These are phyloP conservation scores for Rhorus exstirpatorius DNA, from an alignment of 2,888 invertebrate species.

Conservation along the genomic window DNA sequence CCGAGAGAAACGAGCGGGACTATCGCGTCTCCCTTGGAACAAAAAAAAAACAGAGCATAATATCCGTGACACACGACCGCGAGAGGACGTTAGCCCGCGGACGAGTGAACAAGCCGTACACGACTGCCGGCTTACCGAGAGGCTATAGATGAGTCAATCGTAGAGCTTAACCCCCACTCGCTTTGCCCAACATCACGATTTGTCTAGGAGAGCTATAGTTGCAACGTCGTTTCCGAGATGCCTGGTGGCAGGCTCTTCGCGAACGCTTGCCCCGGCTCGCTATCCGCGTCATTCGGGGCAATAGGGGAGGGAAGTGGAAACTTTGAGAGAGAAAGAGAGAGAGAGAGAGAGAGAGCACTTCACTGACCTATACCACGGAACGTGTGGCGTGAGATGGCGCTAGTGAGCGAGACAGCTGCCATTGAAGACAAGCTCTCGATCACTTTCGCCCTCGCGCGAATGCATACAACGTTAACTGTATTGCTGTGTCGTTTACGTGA, in stretches of 20 bases:
- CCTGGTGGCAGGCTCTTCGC: too few species aligned
- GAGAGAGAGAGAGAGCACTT: conserved; percentile 75
- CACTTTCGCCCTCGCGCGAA: conserved; percentile 32
- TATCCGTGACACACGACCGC: neutral
- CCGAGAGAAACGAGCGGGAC: neutral
- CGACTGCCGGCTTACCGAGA: conserved; percentile 63
- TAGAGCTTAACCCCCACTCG: conserved; percentile 77
- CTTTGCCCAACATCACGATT: conserved; percentile 66
- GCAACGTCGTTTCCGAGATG: conserved; percentile 45
- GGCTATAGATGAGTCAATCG: conserved; percentile 84
- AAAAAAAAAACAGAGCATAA: conserved; percentile 5
- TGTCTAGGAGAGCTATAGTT: conserved; percentile 81
- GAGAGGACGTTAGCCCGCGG: conserved; percentile 47
- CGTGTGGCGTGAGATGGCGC: conserved; percentile 72
- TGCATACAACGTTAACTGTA: neutral
- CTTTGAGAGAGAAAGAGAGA: conserved; percentile 61
- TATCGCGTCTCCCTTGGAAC: neutral
- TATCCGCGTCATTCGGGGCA: conserved; percentile 38
- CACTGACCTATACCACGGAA: conserved; percentile 84
- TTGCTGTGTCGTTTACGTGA: too few species aligned
- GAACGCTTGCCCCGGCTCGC: conserved; percentile 27
- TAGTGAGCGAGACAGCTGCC: conserved; percentile 62
- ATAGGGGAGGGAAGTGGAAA: conserved; percentile 74
- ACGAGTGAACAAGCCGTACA: conserved; percentile 58
- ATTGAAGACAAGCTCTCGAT: conserved; percentile 50